These are phyloP conservation scores for Eledona agricola DNA, from an alignment of 2,888 invertebrate species.

Conservation along the genomic window DNA sequence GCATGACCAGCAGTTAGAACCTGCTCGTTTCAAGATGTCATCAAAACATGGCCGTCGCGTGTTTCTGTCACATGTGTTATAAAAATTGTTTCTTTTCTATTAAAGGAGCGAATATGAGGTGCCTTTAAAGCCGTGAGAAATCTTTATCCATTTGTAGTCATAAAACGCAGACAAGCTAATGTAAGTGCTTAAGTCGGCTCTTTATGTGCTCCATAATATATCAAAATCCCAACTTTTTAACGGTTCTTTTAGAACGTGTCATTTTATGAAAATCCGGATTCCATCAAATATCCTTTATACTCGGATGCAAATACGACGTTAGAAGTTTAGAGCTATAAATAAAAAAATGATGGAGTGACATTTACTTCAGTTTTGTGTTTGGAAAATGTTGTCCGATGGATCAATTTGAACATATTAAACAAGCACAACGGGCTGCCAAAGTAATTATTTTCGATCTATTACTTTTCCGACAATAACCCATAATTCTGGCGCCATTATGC, in stretches of 20 bases:
- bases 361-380: background rate
- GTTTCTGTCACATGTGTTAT: conserved; percentile 18
- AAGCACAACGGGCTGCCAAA: conserved; percentile 2
- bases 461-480: conserved; percentile 22
- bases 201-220: conserved; percentile 5
- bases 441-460: conserved; percentile 20
- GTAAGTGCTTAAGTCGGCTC: conserved; percentile 5
- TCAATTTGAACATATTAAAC: conserved; percentile 8
- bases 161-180: conserved; percentile 6
- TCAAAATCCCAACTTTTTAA: conserved; percentile 11
- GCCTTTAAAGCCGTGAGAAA: no score
- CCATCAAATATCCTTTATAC: conserved; percentile 19
- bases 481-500: conserved; percentile 18
- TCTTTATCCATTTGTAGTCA: background rate
- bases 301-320: conserved; percentile 18
- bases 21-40: conserved; percentile 19
- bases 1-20: conserved; percentile 15
- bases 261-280: conserved; percentile 8
- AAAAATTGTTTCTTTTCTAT: conserved; percentile 2
- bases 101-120: no score
- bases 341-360: no score
- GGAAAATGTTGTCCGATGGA: conserved; percentile 3
- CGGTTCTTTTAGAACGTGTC: conserved; percentile 22
- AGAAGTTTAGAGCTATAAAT: conserved; percentile 21
- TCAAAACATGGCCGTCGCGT: conserved; percentile 23